Base-by-base conservation (phyloP, 2,797 vertebrate species). In the Anguilla megastoma region DNA sequence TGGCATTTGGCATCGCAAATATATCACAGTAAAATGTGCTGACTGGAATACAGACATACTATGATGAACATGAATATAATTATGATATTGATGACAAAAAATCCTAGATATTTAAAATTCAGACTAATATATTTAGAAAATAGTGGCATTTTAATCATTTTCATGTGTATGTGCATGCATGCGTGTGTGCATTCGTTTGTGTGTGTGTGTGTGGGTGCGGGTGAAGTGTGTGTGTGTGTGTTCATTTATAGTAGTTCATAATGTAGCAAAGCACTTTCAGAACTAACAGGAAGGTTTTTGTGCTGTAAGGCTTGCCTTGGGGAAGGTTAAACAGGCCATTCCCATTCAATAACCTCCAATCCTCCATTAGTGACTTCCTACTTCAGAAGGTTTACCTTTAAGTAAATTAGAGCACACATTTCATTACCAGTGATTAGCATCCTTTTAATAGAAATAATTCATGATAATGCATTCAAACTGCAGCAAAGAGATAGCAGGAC, bases 391-490 rank as follows among this genome's bases (percentile, higher is more conserved):
- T 79, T 7, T 45, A 21, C 74, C 74, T 76, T 79, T 36, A 79
- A 79, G 45, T 79, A 18, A 45, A 79, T 79, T 41, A 45, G 14
- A 79, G 74, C 18, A 21, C 74, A 21, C 74, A 79, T 79, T 79
- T 79, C 36, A 79, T 45, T 45, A 45, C 36, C 33, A 36, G 36
- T 14, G 74, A 79, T 79, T 79, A 79, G 74, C 74, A 79, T 79
- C 12, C 33, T 41, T 79, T 45, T 45, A 41, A 79, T 79, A 79
- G 36, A 18, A 45, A 79, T 79, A 79, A 45, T 79, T 79, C 33
- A 79, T 79, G 74, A 79, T 79, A 45, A 79, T 79, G 74, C 74
- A 79, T 41, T 79, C 36, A 18, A 79, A 79, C 18, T 76, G 30
- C 33, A 12, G 33, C 9, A 33, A 76, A 76, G 71, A 45, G 74